Evolutionary conservation across 2,797 vertebrate species (phyloP), one percentile per base, ranked within the genome.

Genomic region (Xerus rutilus): DNA sequence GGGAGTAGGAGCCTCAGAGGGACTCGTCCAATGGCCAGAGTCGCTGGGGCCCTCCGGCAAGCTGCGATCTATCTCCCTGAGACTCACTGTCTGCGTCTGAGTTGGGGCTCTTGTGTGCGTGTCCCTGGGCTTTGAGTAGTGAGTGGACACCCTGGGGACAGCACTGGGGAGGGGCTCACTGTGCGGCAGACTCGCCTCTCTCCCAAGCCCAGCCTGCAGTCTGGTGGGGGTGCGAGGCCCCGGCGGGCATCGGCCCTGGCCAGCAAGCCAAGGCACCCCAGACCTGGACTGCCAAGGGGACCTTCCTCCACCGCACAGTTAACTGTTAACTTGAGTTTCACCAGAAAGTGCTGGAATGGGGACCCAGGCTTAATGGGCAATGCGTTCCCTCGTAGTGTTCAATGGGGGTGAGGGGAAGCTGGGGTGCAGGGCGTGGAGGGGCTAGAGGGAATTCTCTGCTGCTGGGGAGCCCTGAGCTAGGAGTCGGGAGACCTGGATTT

Each of bases 81-180:
- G 76, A 67, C 88, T 54, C 64, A 1, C n/a, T 3, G 3, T 67
- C 87, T 17, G 1, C 47, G 1, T 62, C 79, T 12, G 20, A 39
- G 74, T 49, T 0, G 7, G 23, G 86, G 47, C 4, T 14, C 52
- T 4, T 0, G 7, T 7, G 2, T 28, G 32, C 25, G 1, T 0
- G 1, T 20, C 67, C 9, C 54, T 9, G 73, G 7, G 73, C 89
- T 74, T 23, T 54, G 84, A 6, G 57, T 30, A 30, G 84, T 17
- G 30, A 18, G 4, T 18, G 52, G 17, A 21, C 0, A 15, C 79
- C 74, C 57, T 7, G 39, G 43, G 30, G n/a, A 2, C 3, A 67
- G 52, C 30, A 5, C 67, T 43, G 7, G 3, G 28, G 8, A n/a
- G 13, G 28, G 1, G 8, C 70, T 14, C 23, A 0, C 59, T 3